Percentiles rank a stretch among this genome's conserved stretches.
Evolutionary conservation across 2,888 invertebrate species (phyloP).

Genomic region (Apotomis turbidana): DNA sequence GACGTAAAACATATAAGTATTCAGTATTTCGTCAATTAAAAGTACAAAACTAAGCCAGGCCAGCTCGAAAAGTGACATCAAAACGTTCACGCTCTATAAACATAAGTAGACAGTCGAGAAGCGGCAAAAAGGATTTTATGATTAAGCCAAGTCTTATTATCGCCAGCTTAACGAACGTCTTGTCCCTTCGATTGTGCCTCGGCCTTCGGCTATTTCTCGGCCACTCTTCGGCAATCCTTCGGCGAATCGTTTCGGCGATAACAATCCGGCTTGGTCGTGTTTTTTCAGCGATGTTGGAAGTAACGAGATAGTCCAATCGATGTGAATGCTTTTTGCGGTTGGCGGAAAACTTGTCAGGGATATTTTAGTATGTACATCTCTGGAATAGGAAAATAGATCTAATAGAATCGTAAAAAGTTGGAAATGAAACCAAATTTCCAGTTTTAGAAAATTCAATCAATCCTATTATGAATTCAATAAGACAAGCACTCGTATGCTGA

Average conservation of each 20-base stretch:
- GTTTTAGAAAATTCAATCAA: too few relatives aligned
- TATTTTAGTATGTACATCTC: too few relatives aligned
- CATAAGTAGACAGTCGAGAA: slow-evolving; percentile 30
- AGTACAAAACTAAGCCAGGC: not conserved
- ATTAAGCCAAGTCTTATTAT: slow-evolving; percentile 42
- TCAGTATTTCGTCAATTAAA: not conserved
- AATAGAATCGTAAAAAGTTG: too few relatives aligned
- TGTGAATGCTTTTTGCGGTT: not conserved
- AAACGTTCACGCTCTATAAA: slow-evolving; percentile 11
- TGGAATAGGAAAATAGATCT: too few relatives aligned
- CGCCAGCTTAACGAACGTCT: slow-evolving; percentile 36
- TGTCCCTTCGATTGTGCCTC: slow-evolving; percentile 32
- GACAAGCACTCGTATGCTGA: too few relatives aligned
- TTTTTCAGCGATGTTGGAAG: slow-evolving; percentile 15
- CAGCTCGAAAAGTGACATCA: not conserved
- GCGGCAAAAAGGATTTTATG: slow-evolving; percentile 36
- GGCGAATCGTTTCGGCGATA: slow-evolving; percentile 18
- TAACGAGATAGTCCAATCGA: not conserved
- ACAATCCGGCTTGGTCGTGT: slow-evolving; percentile 22
- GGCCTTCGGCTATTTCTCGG: slow-evolving; percentile 12
- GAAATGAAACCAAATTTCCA: too few relatives aligned
- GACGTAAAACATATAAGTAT: too few relatives aligned
- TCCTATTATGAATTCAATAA: too few relatives aligned
- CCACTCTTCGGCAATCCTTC: slow-evolving; percentile 1
- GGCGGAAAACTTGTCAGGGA: too few relatives aligned